Percentiles rank a stretch among this genome's conserved stretches.
phyloP scores from a whole-genome alignment of 2,113 vertebrate species.

The Menidia beryllina region DNA sequence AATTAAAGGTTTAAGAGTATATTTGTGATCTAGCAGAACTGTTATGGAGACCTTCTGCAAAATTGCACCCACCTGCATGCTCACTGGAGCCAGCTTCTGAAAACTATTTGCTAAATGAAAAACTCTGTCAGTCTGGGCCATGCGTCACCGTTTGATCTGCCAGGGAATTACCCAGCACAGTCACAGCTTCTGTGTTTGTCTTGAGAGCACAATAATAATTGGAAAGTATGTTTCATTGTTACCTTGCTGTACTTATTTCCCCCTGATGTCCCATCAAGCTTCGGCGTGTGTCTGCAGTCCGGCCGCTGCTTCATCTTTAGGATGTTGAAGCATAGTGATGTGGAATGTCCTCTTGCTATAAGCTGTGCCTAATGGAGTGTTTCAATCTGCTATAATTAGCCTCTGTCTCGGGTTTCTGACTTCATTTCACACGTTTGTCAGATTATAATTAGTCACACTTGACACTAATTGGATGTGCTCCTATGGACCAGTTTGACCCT shows the following conservation, averaged over 20 bases:
- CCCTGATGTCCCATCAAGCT: constrained; percentile 27
- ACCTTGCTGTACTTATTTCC: constrained; percentile 16
- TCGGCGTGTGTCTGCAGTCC: constrained; percentile 12
- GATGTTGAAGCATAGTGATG: constrained; percentile 62
- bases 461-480: constrained; percentile 82
- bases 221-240: constrained; percentile 23
- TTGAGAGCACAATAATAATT: constrained; percentile 16
- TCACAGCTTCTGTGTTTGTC: constrained; percentile 18
- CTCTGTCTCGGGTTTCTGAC: constrained; percentile 78
- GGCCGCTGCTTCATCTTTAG: constrained; percentile 47
- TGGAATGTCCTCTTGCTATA: constrained; percentile 71
- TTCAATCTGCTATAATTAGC: constrained; percentile 81
- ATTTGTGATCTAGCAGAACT: background rate
- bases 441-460: constrained; percentile 83
- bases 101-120: background rate
- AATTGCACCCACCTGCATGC: constrained; percentile 13
- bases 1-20: background rate
- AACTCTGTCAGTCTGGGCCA: background rate
- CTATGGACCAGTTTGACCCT: constrained; percentile 75
- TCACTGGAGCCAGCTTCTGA: background rate
- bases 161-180: constrained; percentile 16
- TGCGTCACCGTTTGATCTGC: constrained; percentile 16
- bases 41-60: constrained; percentile 1
- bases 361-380: constrained; percentile 76
- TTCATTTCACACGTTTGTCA: constrained; percentile 82